phyloP scores from a whole-genome alignment of 2,797 vertebrate species.

The Sebastes matsubarae region DNA sequence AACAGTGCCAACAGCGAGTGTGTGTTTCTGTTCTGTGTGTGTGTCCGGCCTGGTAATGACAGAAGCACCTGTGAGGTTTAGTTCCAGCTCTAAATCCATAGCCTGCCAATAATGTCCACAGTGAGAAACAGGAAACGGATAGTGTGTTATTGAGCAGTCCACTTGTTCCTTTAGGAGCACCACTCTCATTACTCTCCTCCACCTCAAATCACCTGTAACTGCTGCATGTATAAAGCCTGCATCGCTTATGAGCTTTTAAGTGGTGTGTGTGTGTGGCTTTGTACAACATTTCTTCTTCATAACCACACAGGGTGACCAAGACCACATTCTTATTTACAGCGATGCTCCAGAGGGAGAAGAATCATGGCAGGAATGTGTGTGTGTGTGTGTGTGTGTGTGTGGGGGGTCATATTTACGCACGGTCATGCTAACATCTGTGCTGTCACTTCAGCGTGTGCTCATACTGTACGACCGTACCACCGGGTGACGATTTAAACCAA shows the following conservation, averaged over 20 bases:
- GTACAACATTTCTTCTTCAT: background rate
- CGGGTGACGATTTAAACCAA: background rate
- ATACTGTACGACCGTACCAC: conserved; percentile 12
- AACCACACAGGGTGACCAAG: conserved; percentile 19
- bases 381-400: background rate
- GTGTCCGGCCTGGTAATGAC: conserved; percentile 38
- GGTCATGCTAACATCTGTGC: conserved; percentile 48
- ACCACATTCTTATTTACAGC: conserved; percentile 23
- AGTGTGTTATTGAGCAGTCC: conserved; percentile 35
- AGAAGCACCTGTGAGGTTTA: conserved; percentile 64
- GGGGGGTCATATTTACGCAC: conserved; percentile 28
- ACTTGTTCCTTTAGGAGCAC: conserved; percentile 29
- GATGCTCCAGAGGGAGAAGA: background rate
- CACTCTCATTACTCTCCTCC: conserved; percentile 15
- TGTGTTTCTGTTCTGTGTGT: conserved; percentile 15
- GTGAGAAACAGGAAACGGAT: conserved; percentile 31
- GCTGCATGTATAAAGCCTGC: background rate
- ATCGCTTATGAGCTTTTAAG: background rate
- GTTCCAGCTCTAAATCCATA: conserved; percentile 37
- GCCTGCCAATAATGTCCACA: conserved; percentile 30
- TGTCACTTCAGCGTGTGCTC: conserved; percentile 16
- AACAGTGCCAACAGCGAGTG: background rate
- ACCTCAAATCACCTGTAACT: conserved; percentile 46
- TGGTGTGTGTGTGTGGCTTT: background rate
- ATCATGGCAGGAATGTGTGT: background rate